Conservation (phyloP, 2,888 invertebrate species). For the Drosophila putrida region DNA sequence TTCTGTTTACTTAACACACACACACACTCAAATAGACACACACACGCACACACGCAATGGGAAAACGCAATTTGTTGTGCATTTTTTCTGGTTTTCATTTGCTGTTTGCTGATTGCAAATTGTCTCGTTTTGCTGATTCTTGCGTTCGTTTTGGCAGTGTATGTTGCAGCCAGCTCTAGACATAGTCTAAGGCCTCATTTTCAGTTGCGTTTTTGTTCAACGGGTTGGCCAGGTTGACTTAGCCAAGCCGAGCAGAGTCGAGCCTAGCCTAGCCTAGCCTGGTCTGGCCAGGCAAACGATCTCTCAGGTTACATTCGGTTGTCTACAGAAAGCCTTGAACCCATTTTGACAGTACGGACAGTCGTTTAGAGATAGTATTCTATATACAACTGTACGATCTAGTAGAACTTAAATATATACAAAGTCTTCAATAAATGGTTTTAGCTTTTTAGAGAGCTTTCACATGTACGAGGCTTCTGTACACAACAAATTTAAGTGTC, state of each 20-base stretch:
- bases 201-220: slow-evolving; percentile 35
- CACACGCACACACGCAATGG: slow-evolving; percentile 56
- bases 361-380: slow-evolving; percentile 5
- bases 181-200: slow-evolving; percentile 70
- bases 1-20: slow-evolving; percentile 58
- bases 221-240: slow-evolving; percentile 20
- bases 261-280: slow-evolving; percentile 6
- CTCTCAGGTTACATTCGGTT: slow-evolving; percentile 48
- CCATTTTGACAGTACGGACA: slow-evolving; percentile 31
- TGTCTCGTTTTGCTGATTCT: slow-evolving; percentile 68
- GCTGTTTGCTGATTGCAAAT: slow-evolving; percentile 78
- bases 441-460: not conserved
- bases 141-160: slow-evolving; percentile 68
- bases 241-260: slow-evolving; percentile 7
- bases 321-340: slow-evolving; percentile 61
- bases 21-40: slow-evolving; percentile 12
- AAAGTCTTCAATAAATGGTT: not conserved
- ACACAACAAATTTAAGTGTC: not conserved
- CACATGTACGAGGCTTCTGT: not conserved
- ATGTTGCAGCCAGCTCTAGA: slow-evolving; percentile 47
- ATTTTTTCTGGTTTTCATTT: slow-evolving; percentile 74
- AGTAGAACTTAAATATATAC: not conserved
- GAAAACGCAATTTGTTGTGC: slow-evolving; percentile 77
- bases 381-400: not conserved
- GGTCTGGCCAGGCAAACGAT: slow-evolving; percentile 20